Evolutionary conservation across 2,797 vertebrate species (phyloP).

Genomic region (Pangasius larnaudii): DNA sequence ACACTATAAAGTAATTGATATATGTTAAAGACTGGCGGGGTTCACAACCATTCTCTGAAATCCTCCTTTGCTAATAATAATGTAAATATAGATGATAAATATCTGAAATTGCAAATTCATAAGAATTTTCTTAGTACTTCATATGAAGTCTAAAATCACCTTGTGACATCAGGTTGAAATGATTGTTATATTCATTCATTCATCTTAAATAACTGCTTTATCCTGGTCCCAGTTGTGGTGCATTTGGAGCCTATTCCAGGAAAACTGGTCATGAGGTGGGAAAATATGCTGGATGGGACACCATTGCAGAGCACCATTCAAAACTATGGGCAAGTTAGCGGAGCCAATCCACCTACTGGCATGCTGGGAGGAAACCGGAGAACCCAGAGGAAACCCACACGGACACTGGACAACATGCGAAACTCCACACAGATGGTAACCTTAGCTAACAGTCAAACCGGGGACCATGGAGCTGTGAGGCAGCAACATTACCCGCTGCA

Average conservation of each 20-base stretch:
- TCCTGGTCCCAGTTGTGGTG: background rate
- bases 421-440: background rate
- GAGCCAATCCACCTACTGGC: background rate
- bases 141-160: background rate
- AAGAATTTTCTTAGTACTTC: background rate
- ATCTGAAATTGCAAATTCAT: background rate
- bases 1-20: constrained; percentile 20
- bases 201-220: background rate
- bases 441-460: background rate
- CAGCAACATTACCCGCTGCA: background rate
- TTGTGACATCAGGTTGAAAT: background rate
- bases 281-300: background rate
- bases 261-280: background rate
- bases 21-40: background rate
- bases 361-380: background rate
- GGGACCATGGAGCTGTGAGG: background rate
- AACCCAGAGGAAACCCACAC: background rate
- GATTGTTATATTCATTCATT: background rate
- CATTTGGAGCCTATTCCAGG: background rate
- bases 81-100: background rate
- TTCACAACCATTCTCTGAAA: background rate
- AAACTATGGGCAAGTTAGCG: background rate
- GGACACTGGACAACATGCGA: background rate
- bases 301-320: background rate
- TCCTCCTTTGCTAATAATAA: background rate